A percentile compares a stretch with the other conserved stretches of the same genome.
phyloP scores from a whole-genome alignment of 2,888 invertebrate species.

The Mythimna impura region DNA sequence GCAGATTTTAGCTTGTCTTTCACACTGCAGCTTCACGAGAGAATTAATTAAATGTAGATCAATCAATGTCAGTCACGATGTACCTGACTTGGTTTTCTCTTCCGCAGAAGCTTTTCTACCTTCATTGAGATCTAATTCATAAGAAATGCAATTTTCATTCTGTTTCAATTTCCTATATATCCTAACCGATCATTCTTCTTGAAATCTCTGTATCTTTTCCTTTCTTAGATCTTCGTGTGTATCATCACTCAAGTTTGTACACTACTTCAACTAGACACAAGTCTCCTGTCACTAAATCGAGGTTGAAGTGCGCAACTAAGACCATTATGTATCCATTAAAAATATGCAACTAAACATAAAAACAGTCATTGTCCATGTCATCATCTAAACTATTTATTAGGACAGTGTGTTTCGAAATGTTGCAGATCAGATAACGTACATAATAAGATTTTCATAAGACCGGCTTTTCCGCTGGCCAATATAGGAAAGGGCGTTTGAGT shows the following conservation, averaged over 20 bases:
- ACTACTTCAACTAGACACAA: background rate
- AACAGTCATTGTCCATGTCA: constrained; percentile 19
- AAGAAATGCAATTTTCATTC: background rate
- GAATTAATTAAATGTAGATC: background rate
- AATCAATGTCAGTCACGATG: constrained; percentile 1
- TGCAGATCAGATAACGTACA: background rate
- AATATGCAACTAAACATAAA: constrained; percentile 25
- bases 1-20: background rate
- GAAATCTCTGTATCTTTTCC: background rate
- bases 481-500: constrained; percentile 42
- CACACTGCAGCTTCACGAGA: background rate
- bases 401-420: constrained; percentile 2
- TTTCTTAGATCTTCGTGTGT: background rate
- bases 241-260: background rate
- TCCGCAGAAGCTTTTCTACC: background rate
- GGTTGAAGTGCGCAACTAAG: constrained; percentile 22
- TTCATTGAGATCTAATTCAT: background rate
- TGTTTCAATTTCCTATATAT: background rate
- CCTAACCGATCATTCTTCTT: background rate
- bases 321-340: constrained; percentile 40
- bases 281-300: constrained; percentile 26
- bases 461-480: constrained; percentile 22
- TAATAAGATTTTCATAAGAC: constrained; percentile 12
- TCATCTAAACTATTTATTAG: constrained; percentile 20
- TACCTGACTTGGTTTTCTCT: background rate